Base-by-base conservation (phyloP, 30 jellyfish, hydroid and myxozoan genomes). In the Aurelia aurita region DNA sequence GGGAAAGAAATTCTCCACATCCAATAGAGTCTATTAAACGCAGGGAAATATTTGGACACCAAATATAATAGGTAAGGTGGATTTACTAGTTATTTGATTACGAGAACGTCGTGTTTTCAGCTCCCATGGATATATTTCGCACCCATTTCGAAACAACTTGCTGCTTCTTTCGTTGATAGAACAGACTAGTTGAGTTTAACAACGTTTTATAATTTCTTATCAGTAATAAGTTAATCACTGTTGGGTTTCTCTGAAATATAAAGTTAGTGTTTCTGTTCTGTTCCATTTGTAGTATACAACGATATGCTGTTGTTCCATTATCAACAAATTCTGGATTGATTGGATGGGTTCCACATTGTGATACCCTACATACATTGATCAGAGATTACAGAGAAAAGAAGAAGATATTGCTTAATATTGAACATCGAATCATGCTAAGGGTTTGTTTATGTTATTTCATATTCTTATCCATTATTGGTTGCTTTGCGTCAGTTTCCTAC, bases 321-420 rank as follows among this genome's bases (percentile, higher is more conserved):
- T 95, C 99, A 8, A 89, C 98, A 47, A 95, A 95, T 59, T 95
- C 99, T 57, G 99, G 99, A 27, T 86, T 95, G 27, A 95, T 95
- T 67, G 99, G 99, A 58, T 95, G 99, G 99, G 99, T 95, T 44
- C 98, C 99, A 3, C 96, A 90, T 53, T 85, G 98, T 78, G 99
- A 95, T 68, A 95, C 99, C 11, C 80, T 95, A 72, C 97, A 95
- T 35, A 89, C 99, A 18, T 85, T 95, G 74, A 95, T 95, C 46
- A 71, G 97, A 65, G 99, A 95, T 51, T 91, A 89, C 93, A 76
- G 99, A 67, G 97, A 89, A n/a, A 95, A 90, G 69, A 90, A 87
- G 85, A 95, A 89, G 72, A 90, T 95, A 15, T 83, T 87, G 63
- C 85, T 90, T 6, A 90, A 89, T 80, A 95, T 89, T 20, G 99